Base-by-base conservation (phyloP, 2,113 vertebrate species). In the Hemiscyllium ocellatum region DNA sequence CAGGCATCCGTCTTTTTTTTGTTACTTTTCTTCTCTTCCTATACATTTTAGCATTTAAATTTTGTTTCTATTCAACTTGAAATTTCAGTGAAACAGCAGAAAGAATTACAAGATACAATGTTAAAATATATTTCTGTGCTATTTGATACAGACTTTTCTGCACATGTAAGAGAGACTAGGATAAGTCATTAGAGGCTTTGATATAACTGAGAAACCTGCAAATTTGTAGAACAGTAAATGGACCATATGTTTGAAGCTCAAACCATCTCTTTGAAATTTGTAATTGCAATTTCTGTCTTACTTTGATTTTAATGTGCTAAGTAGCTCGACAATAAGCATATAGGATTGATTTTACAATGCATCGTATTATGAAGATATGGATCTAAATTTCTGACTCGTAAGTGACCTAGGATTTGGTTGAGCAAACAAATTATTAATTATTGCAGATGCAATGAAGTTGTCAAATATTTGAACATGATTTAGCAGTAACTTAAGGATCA, bases 121-220 rank as follows among this genome's bases (percentile, higher is more conserved):
- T 80, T 80, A 37, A 37, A 80, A 80, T 13, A 29, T 4, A 37
- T 80, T 80, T 33, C 78, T 80, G n/a, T 80, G 78, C 78, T 80
- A n/a, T 37, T 17, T 33, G 78, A 80, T 80, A 80, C 13, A 37
- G 33, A 37, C 15, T 80, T 19, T 78, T 61, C 86, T 50, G 83
- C 95, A 7, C 94, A 0, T 78, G 95, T 66, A 68, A 96, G 86
- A 52, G 33, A 96, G 20, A 10, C 1, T 50, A 17, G 5, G 61
- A 7, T 96, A 7, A 47, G 12, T 68, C 91, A 50, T 96, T 47
- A 47, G 80, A 42, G 89, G 94, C 83, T 96, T 94, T 96, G 95
- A 61, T 83, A 76, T 95, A 95, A 68, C 8, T 56, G 86, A 56
- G 56, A 96, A 95, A 96, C 19, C 24, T 95, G 15, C 4, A 96